Conservation (phyloP, 1,140 invertebrate genomes). For the Trichonephila inaurata region DNA sequence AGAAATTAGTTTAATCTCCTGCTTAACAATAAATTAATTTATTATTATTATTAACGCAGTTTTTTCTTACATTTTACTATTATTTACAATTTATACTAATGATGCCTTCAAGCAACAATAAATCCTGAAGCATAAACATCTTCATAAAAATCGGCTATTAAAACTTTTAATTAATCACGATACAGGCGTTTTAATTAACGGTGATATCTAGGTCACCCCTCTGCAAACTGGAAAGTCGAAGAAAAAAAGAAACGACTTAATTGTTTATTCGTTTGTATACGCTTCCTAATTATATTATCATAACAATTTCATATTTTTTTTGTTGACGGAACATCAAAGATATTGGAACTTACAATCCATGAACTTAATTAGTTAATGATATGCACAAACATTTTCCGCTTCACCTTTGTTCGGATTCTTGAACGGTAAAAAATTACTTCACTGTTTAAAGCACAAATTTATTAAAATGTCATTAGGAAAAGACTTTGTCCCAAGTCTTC, state of each 20-base stretch:
- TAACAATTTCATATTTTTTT: not conserved
- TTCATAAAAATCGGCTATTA: slow-evolving; percentile 14
- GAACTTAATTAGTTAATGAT: slow-evolving; percentile 56
- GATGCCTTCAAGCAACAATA: not conserved
- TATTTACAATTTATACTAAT: no score
- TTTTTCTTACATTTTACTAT: no score
- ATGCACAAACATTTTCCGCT: not conserved
- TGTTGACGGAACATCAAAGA: slow-evolving; percentile 9
- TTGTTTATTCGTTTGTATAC: slow-evolving; percentile 47
- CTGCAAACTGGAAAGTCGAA: not conserved
- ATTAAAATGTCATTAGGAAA: slow-evolving; percentile 47
- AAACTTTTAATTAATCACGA: slow-evolving; percentile 33
- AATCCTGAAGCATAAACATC: not conserved
- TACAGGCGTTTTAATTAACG: slow-evolving; percentile 32
- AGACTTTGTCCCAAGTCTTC: not conserved
- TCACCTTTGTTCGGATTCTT: not conserved
- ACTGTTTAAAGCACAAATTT: slow-evolving; percentile 24
- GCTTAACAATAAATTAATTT: no score
- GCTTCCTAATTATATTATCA: slow-evolving; percentile 46
- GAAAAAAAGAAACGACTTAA: not conserved
- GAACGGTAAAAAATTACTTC: not conserved
- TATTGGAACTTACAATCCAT: not conserved
- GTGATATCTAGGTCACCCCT: not conserved
- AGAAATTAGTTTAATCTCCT: no score
- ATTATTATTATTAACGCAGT: no score